These are phyloP conservation scores for Pandion haliaetus DNA, from an alignment of 2,113 vertebrate species.

Conservation along the genomic window DNA sequence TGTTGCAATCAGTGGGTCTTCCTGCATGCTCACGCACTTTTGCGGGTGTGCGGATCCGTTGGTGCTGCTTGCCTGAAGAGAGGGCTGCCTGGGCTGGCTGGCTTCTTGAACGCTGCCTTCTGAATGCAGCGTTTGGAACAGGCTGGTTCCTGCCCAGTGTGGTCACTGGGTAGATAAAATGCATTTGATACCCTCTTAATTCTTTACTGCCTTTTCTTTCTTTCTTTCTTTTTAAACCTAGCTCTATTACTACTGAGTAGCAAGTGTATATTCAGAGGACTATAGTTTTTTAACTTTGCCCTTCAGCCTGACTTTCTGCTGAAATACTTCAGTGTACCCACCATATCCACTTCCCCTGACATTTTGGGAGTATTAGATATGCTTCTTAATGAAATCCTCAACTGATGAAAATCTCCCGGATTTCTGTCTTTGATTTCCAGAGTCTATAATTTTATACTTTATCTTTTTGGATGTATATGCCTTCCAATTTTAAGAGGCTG, in stretches of 20 bases:
- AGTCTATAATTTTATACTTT: background rate
- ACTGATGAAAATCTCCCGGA: background rate
- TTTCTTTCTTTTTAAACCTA: background rate
- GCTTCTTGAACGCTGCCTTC: accelerated
- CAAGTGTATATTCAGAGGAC: background rate
- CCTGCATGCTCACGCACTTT: accelerated
- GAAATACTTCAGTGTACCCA: background rate
- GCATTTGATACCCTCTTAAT: background rate
- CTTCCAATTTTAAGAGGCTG: background rate
- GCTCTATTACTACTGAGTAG: background rate
- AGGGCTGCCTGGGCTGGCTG: background rate
- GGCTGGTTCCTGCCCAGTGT: background rate
- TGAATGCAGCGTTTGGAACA: accelerated
- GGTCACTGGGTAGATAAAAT: background rate
- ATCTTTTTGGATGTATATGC: background rate
- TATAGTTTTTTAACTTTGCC: background rate
- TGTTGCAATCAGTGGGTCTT: background rate
- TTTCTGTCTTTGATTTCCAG: background rate
- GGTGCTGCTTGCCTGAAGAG: background rate
- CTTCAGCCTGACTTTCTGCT: background rate
- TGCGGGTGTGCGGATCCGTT: accelerated
- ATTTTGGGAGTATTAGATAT: background rate
- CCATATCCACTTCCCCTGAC: background rate
- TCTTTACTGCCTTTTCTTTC: background rate
- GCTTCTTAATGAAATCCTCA: background rate